Base-by-base conservation (phyloP, 2,797 vertebrate species). In the Phoebastria nigripes region DNA sequence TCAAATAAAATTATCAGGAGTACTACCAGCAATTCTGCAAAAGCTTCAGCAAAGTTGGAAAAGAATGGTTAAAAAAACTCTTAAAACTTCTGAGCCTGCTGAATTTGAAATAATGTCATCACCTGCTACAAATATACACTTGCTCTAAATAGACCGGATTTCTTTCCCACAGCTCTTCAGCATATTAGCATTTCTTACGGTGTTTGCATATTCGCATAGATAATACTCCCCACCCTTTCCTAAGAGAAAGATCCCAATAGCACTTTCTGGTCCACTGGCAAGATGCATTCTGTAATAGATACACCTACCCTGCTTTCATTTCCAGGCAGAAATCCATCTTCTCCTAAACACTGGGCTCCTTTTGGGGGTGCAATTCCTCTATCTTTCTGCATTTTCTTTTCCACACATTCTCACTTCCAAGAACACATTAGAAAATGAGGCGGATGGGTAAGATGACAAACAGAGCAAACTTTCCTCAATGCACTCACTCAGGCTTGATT, bases 401-500 rank as follows among this genome's bases (percentile, higher is more conserved):
- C 25, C 10, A 61, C 8, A 5, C 2, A 8, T 67, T 63, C 22
- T 89, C 21, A 7, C 55, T 96, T 87, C 15, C 54, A 78, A 37
- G n/a, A 76, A 6, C 16, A 47, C 2, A 8, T 41, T 39, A 61
- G 56, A 74, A 90, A 93, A 74, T 25, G 2, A 61, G 4, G 2
- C 55, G 17, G 6, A 44, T 56, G 8, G 18, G 14, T 63, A 87
- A 81, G 11, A 31, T 7, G 11, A 33, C 11, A 79, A 35, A 59
- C 1, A 73, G 18, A 59, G 22, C 4, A 52, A 78, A 56, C 25
- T 41, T 41, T 14, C 54, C 47, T 78, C n/a, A 7, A 15, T 2
- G 6, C 10, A 8, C 8, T 56, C n/a, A 11, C 9, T 84, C 1
- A 0, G 14, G 6, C 16, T 44, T 62, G 39, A 55, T 13, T 24